Base-by-base conservation (phyloP, 2,113 vertebrate genomes). In the Suncus etruscus region DNA sequence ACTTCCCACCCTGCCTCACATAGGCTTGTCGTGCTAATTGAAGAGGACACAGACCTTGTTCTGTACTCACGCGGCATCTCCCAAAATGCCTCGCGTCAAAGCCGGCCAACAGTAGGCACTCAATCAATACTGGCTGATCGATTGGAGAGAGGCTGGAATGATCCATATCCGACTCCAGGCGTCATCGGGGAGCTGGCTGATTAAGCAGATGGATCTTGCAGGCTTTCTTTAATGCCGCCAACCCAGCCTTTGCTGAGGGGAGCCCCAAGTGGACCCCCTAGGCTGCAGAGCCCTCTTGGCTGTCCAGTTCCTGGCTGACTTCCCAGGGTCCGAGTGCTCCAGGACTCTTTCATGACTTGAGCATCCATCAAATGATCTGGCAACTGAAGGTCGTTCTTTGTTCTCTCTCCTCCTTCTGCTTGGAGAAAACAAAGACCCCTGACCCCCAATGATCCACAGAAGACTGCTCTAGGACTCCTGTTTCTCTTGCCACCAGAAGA, bases 101-200 rank as follows among this genome's bases (percentile, higher is more conserved):
- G 80, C 85, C 45, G 0, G 96, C 95, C 95, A 96, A 95, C 91
- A 95, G 96, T 93, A 94, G 93, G 93, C 86, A 95, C 94, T 93
- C 93, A 95, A 90, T 96, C 96, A 96, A 96, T 96, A 96, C 81
- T 69, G 58, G 92, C 66, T 94, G 95, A 93, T 96, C 86, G 86
- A 97, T 97, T 87, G 29, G 50, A 92, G 91, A 83, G 89, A 91
- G 90, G 80, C 73, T 89, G 87, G 94, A 94, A 90, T 86, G 92
- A 97, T 95, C 83, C 69, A 81, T 92, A 95, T 91, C 90, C 96
- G 94, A 95, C 94, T 84, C 87, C 65, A 69, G 48, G 74, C 86
- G 78, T 90, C 95, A 94, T 85, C 90, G 47, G 92, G 91, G 94
- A 97, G 92, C 88, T 86, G 0, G 14, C 87, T 94, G 95, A 94